Evolutionary conservation across 2,113 vertebrate species (phyloP).

Genomic region (Erpornis zantholeuca): DNA sequence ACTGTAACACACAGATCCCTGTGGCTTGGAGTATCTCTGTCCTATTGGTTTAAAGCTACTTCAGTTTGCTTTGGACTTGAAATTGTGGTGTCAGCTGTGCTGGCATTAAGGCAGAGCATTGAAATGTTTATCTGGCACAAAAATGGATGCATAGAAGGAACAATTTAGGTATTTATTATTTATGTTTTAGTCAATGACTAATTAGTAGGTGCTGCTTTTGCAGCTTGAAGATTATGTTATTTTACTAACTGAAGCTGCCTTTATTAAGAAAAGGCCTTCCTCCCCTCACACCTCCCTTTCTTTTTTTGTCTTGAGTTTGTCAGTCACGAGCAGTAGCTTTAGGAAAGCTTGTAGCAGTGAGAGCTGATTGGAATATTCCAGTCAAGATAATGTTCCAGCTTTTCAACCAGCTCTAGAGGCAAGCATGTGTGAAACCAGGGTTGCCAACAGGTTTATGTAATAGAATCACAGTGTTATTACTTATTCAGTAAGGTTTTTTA

Average conservation of each 20-base stretch:
- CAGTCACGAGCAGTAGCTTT: neutral
- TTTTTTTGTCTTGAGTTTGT: slow-evolving; percentile 32
- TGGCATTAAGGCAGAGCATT: slow-evolving; percentile 62
- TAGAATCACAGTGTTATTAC: neutral
- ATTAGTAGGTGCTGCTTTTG: slow-evolving; percentile 95
- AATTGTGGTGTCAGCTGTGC: slow-evolving; percentile 72
- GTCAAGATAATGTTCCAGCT: neutral
- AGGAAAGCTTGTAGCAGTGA: neutral
- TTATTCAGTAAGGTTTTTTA: neutral
- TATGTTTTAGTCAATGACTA: slow-evolving; percentile 99
- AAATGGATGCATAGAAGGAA: slow-evolving; percentile 70
- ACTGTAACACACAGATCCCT: neutral
- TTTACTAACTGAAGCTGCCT: slow-evolving; percentile 93
- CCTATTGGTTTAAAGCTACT: slow-evolving; percentile 43
- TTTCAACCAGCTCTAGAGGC: neutral
- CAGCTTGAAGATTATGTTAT: slow-evolving; percentile 90
- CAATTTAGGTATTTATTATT: slow-evolving; percentile 92
- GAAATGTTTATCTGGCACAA: slow-evolving; percentile 56
- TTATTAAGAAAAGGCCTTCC: slow-evolving; percentile 90
- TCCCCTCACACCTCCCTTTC: neutral
- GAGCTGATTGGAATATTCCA: slow-evolving; percentile 5
- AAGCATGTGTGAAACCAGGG: neutral
- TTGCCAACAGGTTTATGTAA: neutral
- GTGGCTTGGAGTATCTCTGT: neutral
- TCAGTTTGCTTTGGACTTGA: slow-evolving; percentile 77